Evolutionary conservation across 2,888 invertebrate genomes (phyloP).

Genomic region (Baccha elongata): DNA sequence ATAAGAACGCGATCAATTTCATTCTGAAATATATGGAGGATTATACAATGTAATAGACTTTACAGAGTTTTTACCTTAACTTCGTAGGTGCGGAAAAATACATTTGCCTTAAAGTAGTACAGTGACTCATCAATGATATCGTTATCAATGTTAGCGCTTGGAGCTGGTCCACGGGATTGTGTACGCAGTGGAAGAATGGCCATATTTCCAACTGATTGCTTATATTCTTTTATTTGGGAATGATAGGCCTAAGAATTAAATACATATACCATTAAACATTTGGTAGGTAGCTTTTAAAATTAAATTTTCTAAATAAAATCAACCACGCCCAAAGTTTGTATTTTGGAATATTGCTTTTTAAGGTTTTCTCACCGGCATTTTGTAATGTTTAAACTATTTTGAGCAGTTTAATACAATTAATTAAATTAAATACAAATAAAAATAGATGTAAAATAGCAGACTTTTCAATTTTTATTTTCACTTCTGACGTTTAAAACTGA

Average conservation of each 20-base stretch:
- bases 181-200: slow-evolving; percentile 96
- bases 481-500: slow-evolving; percentile 1
- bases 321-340: neutral
- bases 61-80: slow-evolving; percentile 89
- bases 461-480: neutral
- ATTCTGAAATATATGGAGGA: slow-evolving; percentile 85
- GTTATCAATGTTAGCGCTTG: slow-evolving; percentile 87
- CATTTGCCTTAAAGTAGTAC: slow-evolving; percentile 98
- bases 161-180: slow-evolving; percentile 96
- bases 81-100: slow-evolving; percentile 99
- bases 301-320: slow-evolving; percentile 27
- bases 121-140: slow-evolving; percentile 99
- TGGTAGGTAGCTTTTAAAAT: neutral
- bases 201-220: slow-evolving; percentile 93
- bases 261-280: neutral
- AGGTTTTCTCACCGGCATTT: slow-evolving; percentile 10
- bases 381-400: slow-evolving; percentile 4
- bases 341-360: neutral
- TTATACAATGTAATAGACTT: neutral
- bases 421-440: neutral
- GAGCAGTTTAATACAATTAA: neutral
- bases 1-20: slow-evolving; percentile 98
- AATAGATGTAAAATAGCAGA: neutral
- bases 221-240: slow-evolving; percentile 91
- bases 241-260: slow-evolving; percentile 92